Percentiles rank a stretch among this genome's conserved stretches.
These are phyloP conservation scores for Ommatoiulus sabulosus DNA, from an alignment of 2,888 invertebrate genomes.

Conservation along the genomic window DNA sequence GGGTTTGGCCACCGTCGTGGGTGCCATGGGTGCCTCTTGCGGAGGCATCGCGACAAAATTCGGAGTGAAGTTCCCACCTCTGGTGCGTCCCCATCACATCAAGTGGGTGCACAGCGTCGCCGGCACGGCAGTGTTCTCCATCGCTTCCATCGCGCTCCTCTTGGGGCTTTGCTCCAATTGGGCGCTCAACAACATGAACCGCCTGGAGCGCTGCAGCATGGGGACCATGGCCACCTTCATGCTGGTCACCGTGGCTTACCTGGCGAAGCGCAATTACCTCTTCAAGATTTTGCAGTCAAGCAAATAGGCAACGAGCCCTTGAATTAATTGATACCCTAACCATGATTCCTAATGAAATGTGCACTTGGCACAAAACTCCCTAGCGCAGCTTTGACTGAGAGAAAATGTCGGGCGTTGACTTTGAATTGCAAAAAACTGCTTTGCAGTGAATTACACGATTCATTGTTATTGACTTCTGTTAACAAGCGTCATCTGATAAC, in stretches of 20 bases:
- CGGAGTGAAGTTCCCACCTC: constrained; percentile 26
- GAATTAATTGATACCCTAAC: not conserved
- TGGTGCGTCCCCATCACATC: constrained; percentile 2
- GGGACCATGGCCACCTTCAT: not conserved
- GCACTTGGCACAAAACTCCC: too few species aligned
- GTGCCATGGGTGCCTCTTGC: not conserved
- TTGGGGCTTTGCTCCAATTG: constrained; percentile 42
- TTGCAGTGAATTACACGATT: too few species aligned
- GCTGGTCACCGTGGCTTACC: not conserved
- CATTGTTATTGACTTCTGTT: too few species aligned
- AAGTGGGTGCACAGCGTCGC: constrained; percentile 37
- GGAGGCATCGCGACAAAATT: constrained; percentile 27
- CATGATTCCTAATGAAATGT: not conserved
- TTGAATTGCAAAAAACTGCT: not conserved
- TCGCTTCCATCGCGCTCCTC: not conserved
- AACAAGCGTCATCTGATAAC: too few species aligned
- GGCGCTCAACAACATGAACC: constrained; percentile 50
- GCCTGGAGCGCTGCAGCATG: constrained; percentile 46
- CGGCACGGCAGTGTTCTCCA: constrained; percentile 16
- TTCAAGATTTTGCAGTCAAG: not conserved
- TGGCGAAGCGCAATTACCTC: constrained; percentile 39
- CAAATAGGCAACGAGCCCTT: not conserved
- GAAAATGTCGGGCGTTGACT: too few species aligned
- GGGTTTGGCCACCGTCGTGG: constrained; percentile 10
- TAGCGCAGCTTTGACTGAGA: too few species aligned